A percentile compares a stretch with the other conserved stretches of the same genome.
phyloP scores from a whole-genome alignment of 1,140 invertebrate genomes.

The Drosophila biarmipes region DNA sequence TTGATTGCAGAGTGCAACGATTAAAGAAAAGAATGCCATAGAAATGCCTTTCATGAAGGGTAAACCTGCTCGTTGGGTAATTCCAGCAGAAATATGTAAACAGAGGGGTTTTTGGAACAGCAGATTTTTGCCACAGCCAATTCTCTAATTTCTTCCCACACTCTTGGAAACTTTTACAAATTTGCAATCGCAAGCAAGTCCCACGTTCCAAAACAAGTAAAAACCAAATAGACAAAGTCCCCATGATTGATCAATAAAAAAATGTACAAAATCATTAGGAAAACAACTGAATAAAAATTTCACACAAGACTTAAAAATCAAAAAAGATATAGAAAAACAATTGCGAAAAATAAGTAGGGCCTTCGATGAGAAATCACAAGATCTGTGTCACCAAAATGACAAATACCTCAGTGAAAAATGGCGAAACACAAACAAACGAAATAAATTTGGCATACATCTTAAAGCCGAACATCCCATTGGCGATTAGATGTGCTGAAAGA shows the following conservation, averaged over 20 bases:
- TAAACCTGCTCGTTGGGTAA: background rate
- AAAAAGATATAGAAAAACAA: conserved; percentile 24
- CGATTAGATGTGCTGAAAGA: conserved; percentile 32
- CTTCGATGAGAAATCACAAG: conserved; percentile 13
- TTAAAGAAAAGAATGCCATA: conserved; percentile 4
- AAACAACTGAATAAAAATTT: conserved; percentile 52
- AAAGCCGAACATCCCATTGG: conserved; percentile 27
- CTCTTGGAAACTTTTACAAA: conserved; percentile 23
- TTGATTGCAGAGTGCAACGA: conserved; percentile 8
- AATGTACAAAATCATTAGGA: conserved; percentile 69
- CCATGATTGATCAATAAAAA: conserved; percentile 57
- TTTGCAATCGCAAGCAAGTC: conserved; percentile 27
- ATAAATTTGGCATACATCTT: conserved; percentile 48
- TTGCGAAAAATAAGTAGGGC: conserved; percentile 28
- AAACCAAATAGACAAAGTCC: conserved; percentile 36
- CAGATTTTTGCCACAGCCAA: background rate
- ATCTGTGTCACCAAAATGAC: conserved; percentile 29
- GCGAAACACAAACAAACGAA: conserved; percentile 25
- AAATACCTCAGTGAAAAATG: conserved; percentile 33
- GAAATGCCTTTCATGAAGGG: conserved; percentile 3
- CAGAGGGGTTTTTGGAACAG: background rate
- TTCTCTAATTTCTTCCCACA: conserved; percentile 34
- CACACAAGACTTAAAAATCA: conserved; percentile 35
- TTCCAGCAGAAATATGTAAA: background rate
- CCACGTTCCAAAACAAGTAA: conserved; percentile 62